These are phyloP conservation scores for Apolygus lucorum DNA, from an alignment of 1,140 invertebrate species.

Conservation along the genomic window DNA sequence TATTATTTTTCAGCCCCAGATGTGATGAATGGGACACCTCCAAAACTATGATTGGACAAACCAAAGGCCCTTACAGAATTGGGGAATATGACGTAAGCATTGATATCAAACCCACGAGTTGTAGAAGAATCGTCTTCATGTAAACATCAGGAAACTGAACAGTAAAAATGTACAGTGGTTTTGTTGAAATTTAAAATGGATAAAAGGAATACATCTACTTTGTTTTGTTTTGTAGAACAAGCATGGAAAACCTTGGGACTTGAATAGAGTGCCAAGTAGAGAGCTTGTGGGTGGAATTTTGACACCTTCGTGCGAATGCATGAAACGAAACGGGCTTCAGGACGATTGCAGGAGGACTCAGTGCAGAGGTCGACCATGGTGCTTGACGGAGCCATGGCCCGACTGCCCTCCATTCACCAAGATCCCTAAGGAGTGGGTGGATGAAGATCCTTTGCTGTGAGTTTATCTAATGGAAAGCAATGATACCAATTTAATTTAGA, in stretches of 20 bases:
- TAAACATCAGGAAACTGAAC: no score
- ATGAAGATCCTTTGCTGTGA: conserved; percentile 10
- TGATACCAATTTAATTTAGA: not conserved
- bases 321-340: conserved; percentile 62
- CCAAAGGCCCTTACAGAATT: conserved; percentile 25
- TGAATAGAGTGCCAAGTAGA: conserved; percentile 47
- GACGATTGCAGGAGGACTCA: conserved; percentile 58
- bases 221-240: not conserved
- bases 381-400: conserved; percentile 55
- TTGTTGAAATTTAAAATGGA: no score
- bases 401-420: conserved; percentile 46
- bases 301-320: conserved; percentile 58
- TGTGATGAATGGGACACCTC: conserved; percentile 26
- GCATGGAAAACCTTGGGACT: conserved; percentile 25
- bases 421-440: conserved; percentile 1
- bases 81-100: conserved; percentile 22
- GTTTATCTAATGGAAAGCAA: no score
- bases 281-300: conserved; percentile 56
- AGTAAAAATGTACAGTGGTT: no score
- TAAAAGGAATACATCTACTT: no score
- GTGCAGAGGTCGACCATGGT: conserved; percentile 56
- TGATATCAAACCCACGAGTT: no score
- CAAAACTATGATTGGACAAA: conserved; percentile 18
- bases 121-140: no score
- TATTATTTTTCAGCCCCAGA: conserved; percentile 22